Evolutionary conservation across 1,140 invertebrate species (phyloP).

Genomic region (Trachymyrmex cornetzi): DNA sequence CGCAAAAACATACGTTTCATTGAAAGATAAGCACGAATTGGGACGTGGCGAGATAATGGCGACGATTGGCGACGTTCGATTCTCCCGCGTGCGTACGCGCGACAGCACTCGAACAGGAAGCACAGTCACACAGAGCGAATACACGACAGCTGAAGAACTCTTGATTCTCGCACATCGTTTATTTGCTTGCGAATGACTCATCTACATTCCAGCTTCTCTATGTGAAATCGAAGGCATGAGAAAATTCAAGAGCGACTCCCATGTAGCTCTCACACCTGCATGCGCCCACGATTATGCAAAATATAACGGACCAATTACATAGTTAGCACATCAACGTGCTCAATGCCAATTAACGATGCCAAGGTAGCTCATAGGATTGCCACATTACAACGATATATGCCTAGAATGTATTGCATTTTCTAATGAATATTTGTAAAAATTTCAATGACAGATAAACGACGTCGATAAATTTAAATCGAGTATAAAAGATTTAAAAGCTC

Average conservation of each 20-base stretch:
- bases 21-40: slow-evolving; percentile 47
- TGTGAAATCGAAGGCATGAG: slow-evolving; percentile 50
- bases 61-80: slow-evolving; percentile 39
- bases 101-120: slow-evolving; percentile 27
- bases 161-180: slow-evolving; percentile 19
- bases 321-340: slow-evolving; percentile 27
- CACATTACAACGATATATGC: not conserved
- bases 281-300: slow-evolving; percentile 55
- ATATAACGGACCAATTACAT: slow-evolving; percentile 42
- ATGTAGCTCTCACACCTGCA: not conserved
- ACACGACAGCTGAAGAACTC: slow-evolving; percentile 29
- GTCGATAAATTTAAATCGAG: not conserved
- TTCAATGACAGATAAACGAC: not conserved
- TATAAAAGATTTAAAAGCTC: not conserved
- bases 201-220: not conserved
- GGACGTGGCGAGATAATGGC: slow-evolving; percentile 52
- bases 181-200: slow-evolving; percentile 33
- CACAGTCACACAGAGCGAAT: slow-evolving; percentile 16
- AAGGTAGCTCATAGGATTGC: slow-evolving; percentile 23
- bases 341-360: slow-evolving; percentile 51
- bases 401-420: not conserved
- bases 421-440: not conserved
- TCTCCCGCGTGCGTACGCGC: slow-evolving; percentile 19
- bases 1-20: slow-evolving; percentile 25
- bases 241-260: slow-evolving; percentile 55